phyloP scores from a whole-genome alignment of 2,888 invertebrate genomes.

The Urechis unicinctus region DNA sequence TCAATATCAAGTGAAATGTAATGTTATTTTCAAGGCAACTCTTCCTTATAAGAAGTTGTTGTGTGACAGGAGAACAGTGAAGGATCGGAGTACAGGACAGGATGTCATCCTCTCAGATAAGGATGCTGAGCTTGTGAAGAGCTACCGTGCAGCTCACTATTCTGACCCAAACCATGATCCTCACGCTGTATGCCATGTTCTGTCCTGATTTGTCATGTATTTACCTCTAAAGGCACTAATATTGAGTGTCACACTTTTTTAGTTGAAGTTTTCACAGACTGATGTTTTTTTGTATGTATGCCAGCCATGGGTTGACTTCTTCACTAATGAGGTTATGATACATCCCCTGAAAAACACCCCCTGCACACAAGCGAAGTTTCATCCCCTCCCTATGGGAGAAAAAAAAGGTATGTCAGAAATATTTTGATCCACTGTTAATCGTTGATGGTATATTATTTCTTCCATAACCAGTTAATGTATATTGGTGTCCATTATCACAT shows the following conservation, averaged over 20 bases:
- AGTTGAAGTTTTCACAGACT: too few species aligned
- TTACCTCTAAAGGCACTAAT: not conserved
- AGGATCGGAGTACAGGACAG: slow-evolving; percentile 87
- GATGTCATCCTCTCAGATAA: slow-evolving; percentile 81
- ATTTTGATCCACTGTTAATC: not conserved
- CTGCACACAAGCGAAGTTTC: slow-evolving; percentile 91
- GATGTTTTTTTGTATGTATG: slow-evolving; percentile 19
- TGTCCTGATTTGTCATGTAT: not conserved
- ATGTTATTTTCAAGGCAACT: too few species aligned
- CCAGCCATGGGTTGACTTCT: slow-evolving; percentile 95
- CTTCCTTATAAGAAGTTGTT: too few species aligned
- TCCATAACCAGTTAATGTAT: not conserved
- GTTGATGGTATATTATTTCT: slow-evolving; percentile 3
- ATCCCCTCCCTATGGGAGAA: slow-evolving; percentile 80
- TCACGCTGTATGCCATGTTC: slow-evolving; percentile 59
- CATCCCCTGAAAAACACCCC: slow-evolving; percentile 89
- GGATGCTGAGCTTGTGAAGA: slow-evolving; percentile 77
- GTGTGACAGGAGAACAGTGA: slow-evolving; percentile 72
- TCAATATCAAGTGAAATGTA: not conserved
- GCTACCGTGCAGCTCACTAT: slow-evolving; percentile 71
- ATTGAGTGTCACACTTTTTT: too few species aligned
- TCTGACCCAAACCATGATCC: slow-evolving; percentile 73
- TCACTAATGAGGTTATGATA: slow-evolving; percentile 80
- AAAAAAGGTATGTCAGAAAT: slow-evolving; percentile 51
- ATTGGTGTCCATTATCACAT: too few species aligned